A percentile compares a stretch with the other conserved stretches of the same genome.
Evolutionary conservation across 2,113 vertebrate species (phyloP).

Genomic region (Malurus alboscapulatus): DNA sequence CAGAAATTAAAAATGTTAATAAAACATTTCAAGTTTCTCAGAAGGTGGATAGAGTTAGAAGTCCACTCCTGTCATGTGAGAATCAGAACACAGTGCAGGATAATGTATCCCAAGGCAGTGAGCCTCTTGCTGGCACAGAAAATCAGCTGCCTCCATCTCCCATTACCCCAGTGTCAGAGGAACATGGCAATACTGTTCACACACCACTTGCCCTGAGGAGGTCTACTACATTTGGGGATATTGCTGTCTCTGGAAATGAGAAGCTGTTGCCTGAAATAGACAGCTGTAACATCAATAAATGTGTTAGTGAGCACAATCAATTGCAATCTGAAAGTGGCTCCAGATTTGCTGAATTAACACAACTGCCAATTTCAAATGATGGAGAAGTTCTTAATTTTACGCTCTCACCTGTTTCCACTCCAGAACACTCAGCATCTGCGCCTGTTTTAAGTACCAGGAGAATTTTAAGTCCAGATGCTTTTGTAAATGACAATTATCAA

Average conservation of each 20-base stretch:
- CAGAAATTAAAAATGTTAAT: slow-evolving; percentile 72
- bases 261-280: slow-evolving; percentile 38
- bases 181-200: background rate
- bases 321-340: background rate
- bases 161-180: slow-evolving; percentile 35
- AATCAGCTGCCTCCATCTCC: slow-evolving; percentile 62
- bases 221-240: slow-evolving; percentile 51
- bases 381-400: slow-evolving; percentile 62
- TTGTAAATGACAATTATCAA: slow-evolving; percentile 64
- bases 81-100: slow-evolving; percentile 34
- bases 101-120: background rate
- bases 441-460: slow-evolving; percentile 39
- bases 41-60: slow-evolving; percentile 71
- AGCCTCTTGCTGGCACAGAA: slow-evolving; percentile 19
- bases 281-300: background rate
- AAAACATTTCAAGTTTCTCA: slow-evolving; percentile 82
- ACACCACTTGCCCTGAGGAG: slow-evolving; percentile 50
- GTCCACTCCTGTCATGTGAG: slow-evolving; percentile 82
- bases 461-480: slow-evolving; percentile 79
- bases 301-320: background rate
- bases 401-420: slow-evolving; percentile 64
- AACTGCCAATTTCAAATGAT: slow-evolving; percentile 20
- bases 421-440: slow-evolving; percentile 59
- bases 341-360: background rate
- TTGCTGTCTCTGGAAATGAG: slow-evolving; percentile 14